Percentiles rank a stretch among this genome's conserved stretches.
These are phyloP conservation scores for Podarcis siculus DNA, from an alignment of 2,797 vertebrate genomes.

Conservation along the genomic window DNA sequence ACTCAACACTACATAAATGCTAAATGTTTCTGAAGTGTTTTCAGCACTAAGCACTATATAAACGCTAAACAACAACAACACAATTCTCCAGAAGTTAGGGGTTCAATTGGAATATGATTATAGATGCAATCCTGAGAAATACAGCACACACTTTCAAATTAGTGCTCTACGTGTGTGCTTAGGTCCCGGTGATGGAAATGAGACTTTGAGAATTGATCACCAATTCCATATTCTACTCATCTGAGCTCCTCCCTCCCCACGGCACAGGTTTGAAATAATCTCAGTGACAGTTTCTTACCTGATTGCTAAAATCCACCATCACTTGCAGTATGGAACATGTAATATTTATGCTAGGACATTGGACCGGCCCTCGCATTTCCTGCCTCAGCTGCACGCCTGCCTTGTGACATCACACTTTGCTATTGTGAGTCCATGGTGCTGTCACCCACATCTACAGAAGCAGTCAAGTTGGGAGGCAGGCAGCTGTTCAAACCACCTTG, in stretches of 20 bases:
- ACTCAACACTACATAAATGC: neutral
- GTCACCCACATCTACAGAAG: neutral
- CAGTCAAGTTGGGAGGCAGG: neutral
- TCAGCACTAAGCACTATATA: neutral
- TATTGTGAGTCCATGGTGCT: neutral
- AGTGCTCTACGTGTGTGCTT: too few relatives aligned
- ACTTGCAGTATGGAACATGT: neutral
- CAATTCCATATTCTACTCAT: neutral
- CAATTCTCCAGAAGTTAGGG: neutral
- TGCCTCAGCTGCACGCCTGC: neutral
- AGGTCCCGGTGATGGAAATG: neutral
- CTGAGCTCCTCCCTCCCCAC: neutral
- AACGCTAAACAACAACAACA: neutral
- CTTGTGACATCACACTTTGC: conserved; percentile 14
- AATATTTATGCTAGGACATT: neutral
- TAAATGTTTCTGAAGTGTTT: too few relatives aligned
- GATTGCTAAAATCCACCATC: neutral
- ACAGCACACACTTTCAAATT: neutral
- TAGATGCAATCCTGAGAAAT: neutral
- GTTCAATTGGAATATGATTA: neutral
- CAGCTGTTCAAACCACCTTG: neutral
- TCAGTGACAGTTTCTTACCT: neutral
- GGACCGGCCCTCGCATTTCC: neutral
- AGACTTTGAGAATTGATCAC: neutral
- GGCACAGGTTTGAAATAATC: neutral